Percentiles rank a stretch among this genome's conserved stretches.
Evolutionary conservation across 1,140 invertebrate species (phyloP).

Genomic region (Euglossa dilemma): DNA sequence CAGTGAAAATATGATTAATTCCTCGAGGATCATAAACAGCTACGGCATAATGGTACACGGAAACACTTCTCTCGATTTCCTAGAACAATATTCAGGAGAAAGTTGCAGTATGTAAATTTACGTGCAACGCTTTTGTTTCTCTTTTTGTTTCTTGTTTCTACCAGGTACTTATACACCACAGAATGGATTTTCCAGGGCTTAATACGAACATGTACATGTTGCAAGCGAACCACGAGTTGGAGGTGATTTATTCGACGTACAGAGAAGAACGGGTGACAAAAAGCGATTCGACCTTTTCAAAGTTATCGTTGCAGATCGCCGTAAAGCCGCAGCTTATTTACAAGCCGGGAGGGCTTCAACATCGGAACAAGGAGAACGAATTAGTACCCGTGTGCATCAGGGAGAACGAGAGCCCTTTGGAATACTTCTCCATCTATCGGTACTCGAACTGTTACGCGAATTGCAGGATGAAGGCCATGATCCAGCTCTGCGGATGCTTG

Average conservation of each 20-base stretch:
- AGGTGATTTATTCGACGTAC: conserved; percentile 21
- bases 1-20: background rate
- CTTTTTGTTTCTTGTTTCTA: no score
- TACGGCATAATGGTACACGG: background rate
- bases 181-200: conserved; percentile 42
- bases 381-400: conserved; percentile 15
- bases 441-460: conserved; percentile 54
- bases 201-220: conserved; percentile 20
- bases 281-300: background rate
- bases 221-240: conserved; percentile 22
- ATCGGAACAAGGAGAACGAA: background rate
- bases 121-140: no score
- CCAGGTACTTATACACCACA: conserved; percentile 53
- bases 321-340: background rate
- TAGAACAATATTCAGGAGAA: background rate
- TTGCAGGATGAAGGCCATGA: conserved; percentile 25
- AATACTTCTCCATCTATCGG: conserved; percentile 51
- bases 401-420: background rate
- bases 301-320: background rate
- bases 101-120: background rate
- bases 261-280: no score
- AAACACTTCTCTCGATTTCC: background rate
- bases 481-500: conserved; percentile 41
- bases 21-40: background rate
- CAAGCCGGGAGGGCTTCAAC: conserved; percentile 7